Conservation (phyloP, 2,113 vertebrate species). For the Sinosuthora webbiana region DNA sequence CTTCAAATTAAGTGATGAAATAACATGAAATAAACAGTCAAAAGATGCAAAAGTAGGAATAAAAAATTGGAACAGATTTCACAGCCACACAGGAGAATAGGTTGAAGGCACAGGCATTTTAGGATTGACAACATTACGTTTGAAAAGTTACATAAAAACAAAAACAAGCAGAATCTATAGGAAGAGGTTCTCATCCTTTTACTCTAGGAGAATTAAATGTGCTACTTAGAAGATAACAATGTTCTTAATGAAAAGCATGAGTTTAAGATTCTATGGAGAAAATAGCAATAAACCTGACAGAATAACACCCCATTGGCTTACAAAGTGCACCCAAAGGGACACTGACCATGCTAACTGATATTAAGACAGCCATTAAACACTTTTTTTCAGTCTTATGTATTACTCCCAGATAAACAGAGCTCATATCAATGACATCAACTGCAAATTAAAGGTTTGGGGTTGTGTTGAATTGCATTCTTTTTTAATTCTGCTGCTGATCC, state of each 20-base stretch:
- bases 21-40: neutral
- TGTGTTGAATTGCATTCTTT: neutral
- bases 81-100: neutral
- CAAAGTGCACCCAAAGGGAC: neutral
- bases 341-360: constrained; percentile 19
- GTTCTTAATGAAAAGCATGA: constrained; percentile 41
- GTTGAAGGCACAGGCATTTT: neutral
- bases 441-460: constrained; percentile 2
- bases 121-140: neutral
- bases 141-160: neutral
- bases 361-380: neutral
- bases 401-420: constrained; percentile 32
- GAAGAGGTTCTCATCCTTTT: neutral
- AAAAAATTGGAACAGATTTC: neutral
- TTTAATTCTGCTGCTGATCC: neutral
- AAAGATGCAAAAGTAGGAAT: neutral
- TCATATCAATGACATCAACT: neutral
- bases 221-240: neutral
- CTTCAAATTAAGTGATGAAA: neutral
- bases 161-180: neutral
- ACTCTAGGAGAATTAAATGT: neutral
- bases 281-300: neutral
- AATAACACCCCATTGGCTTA: neutral
- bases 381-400: constrained; percentile 13
- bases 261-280: neutral